Conservation (phyloP, 2,797 vertebrate genomes). For the Helarctos malayanus region DNA sequence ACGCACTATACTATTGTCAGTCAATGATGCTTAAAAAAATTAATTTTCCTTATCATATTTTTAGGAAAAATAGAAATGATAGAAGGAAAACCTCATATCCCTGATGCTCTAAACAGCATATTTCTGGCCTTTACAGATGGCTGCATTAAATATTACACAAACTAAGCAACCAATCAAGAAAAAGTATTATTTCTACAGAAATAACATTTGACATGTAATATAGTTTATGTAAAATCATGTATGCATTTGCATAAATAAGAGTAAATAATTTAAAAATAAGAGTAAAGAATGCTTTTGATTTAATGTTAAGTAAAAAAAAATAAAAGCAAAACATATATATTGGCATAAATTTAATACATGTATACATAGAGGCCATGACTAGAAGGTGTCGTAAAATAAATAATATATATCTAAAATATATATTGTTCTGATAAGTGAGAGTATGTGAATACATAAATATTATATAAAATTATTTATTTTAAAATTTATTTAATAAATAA, state of each 20-base stretch:
- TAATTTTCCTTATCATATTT: background rate
- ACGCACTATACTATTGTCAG: background rate
- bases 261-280: background rate
- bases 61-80: background rate
- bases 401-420: background rate
- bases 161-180: background rate
- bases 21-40: background rate
- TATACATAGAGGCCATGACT: background rate
- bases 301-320: background rate
- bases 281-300: background rate
- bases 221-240: background rate
- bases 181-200: background rate
- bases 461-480: background rate
- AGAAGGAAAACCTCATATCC: background rate
- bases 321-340: background rate
- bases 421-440: background rate
- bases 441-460: background rate
- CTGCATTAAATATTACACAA: background rate
- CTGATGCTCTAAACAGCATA: background rate
- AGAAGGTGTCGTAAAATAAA: background rate
- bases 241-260: background rate
- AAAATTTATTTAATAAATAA: background rate
- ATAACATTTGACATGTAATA: background rate
- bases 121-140: background rate
- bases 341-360: background rate